Evolutionary conservation across 1,140 invertebrate genomes (phyloP).

Genomic region (Wiebesia pumilae): DNA sequence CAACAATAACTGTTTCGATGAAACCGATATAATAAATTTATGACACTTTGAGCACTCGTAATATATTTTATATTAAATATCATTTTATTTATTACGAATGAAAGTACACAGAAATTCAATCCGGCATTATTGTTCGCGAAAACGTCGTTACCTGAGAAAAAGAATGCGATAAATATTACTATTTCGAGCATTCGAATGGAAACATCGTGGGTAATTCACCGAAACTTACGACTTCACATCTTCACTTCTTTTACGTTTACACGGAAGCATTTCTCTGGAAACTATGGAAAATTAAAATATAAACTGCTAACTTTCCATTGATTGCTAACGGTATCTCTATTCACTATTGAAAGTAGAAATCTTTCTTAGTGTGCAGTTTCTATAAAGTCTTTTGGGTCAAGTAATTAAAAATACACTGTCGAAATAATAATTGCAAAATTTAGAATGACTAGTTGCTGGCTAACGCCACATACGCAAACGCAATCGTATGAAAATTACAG

Average conservation of each 20-base stretch:
- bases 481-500: neutral
- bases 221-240: neutral
- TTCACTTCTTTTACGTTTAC: neutral
- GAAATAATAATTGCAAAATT: conserved; percentile 22
- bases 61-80: neutral
- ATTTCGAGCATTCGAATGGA: neutral
- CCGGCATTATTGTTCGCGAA: neutral
- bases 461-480: neutral
- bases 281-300: conserved; percentile 24
- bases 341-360: conserved; percentile 24
- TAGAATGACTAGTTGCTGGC: neutral
- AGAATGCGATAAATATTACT: neutral
- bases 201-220: neutral
- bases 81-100: neutral
- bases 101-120: neutral
- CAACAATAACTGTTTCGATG: neutral
- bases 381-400: neutral
- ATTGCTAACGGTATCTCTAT: conserved; percentile 16
- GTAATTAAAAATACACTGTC: conserved; percentile 7
- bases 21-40: neutral
- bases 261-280: neutral
- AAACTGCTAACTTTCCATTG: conserved; percentile 15
- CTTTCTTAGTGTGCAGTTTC: neutral
- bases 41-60: neutral
- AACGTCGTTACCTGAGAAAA: neutral